Evolutionary conservation across 2,888 invertebrate species (phyloP), one percentile per base, ranked within the genome.

Genomic region (Cephalotes varians): DNA sequence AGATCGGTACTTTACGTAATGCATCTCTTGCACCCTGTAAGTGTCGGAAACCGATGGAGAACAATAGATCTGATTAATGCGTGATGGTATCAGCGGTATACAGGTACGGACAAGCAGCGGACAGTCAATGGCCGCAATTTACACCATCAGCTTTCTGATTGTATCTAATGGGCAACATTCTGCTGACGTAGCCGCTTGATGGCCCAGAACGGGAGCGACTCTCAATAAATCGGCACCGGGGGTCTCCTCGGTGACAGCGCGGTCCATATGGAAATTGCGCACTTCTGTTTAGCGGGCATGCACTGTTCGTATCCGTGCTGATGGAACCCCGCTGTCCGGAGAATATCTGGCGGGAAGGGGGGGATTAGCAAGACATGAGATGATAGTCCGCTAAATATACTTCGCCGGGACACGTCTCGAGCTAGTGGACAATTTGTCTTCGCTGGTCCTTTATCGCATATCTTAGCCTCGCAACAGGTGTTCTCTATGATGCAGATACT

Each of bases 111-210:
- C 65, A 37, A 51, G 37, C 51, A 28, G 31, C 31, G 44, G 71
- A 44, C 77, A 69, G 77, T 77, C 77, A 77, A 77, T 77, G 34
- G 77, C 40, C 77, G 54, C 69, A 77, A 77, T 77, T 77, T 77
- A 77, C 69, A 77, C 54, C 77, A 56, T 77, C 77, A 77, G 69
- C 69, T 77, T 77, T 65, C 76, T 77, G 77, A 77, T 77, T 77
- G 77, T 77, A 69, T 69, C 77, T 77, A 69, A 69, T 69, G 44
- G 56, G 56, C 21, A 31, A 31, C 21, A 69, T 77, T 77, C 77
- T 69, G 77, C 56, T 40, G 69, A 40, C 44, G 69, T 54, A 44
- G 51, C 65, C 51, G 37, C 37, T 77, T 44, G 69, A 77, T 56
- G 21, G 31, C 5, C 25, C 44, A 15, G 77, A 77, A 77, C 18